These are phyloP conservation scores for Drosophila paramelanica DNA, from an alignment of 2,888 invertebrate species.

Conservation along the genomic window DNA sequence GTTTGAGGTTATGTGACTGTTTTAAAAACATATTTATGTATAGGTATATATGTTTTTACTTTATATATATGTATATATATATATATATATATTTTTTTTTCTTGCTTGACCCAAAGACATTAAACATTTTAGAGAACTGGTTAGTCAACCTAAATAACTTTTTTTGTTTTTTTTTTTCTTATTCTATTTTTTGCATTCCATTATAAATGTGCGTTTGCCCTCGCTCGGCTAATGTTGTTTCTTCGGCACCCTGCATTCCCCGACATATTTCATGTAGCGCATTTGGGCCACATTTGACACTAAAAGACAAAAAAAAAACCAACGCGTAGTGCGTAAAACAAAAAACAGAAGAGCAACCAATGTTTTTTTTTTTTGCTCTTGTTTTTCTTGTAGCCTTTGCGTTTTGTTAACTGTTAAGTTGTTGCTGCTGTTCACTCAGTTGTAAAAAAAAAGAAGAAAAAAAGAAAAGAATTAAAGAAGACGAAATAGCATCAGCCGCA, in stretches of 20 bases:
- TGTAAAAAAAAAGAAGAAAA: slow-evolving; percentile 35
- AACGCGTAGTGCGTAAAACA: slow-evolving; percentile 3
- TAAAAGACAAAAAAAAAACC: not conserved
- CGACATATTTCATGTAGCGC: slow-evolving; percentile 6
- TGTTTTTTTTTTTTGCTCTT: slow-evolving; percentile 3
- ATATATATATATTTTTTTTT: not conserved
- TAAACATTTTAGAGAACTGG: slow-evolving; percentile 26
- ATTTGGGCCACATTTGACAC: slow-evolving; percentile 32
- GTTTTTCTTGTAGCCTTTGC: slow-evolving; percentile 36
- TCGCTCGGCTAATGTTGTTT: slow-evolving; percentile 3
- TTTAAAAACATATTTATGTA: not conserved
- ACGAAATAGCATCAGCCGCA: not conserved
- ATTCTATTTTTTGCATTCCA: slow-evolving; percentile 24
- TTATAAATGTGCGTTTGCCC: slow-evolving; percentile 22
- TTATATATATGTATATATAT: not conserved
- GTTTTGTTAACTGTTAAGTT: slow-evolving; percentile 47
- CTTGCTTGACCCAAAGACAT: slow-evolving; percentile 21
- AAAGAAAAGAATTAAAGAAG: slow-evolving; percentile 1
- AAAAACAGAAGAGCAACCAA: slow-evolving; percentile 24
- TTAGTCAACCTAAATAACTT: slow-evolving; percentile 11
- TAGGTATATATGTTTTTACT: not conserved
- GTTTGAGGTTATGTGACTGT: not conserved
- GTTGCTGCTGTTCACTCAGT: slow-evolving; percentile 39
- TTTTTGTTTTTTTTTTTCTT: not conserved
- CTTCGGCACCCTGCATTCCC: slow-evolving; percentile 1